Percentiles rank a stretch among this genome's conserved stretches.
phyloP scores from a whole-genome alignment of 2,888 invertebrate genomes.

The Phlogophora meticulosa region DNA sequence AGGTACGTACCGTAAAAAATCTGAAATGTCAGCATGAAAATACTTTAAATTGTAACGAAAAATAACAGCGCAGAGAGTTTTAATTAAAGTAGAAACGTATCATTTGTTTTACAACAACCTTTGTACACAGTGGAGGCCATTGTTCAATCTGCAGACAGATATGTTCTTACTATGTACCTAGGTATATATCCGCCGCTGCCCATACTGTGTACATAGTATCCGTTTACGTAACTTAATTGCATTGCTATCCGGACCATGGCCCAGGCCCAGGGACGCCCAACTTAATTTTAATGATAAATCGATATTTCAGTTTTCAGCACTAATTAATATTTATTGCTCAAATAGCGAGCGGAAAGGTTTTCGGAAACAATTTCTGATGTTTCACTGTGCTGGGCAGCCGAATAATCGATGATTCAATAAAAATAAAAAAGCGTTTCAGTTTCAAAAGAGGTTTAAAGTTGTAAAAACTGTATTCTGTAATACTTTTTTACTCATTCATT shows the following conservation, averaged over 20 bases:
- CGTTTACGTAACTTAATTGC: constrained; percentile 38
- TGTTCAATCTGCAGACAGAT: constrained; percentile 33
- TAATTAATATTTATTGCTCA: constrained; percentile 10
- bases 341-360: background rate
- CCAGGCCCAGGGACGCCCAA: background rate
- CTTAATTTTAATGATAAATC: constrained; percentile 24
- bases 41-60: constrained; percentile 13
- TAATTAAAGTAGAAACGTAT: constrained; percentile 19
- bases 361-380: background rate
- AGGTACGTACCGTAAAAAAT: background rate
- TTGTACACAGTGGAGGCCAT: constrained; percentile 13
- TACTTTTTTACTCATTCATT: background rate
- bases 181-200: background rate
- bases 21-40: constrained; percentile 13
- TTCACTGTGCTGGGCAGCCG: background rate
- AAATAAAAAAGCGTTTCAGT: background rate
- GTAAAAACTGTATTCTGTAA: background rate
- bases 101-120: constrained; percentile 14
- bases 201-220: constrained; percentile 10
- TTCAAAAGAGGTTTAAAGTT: background rate
- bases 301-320: constrained; percentile 25
- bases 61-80: constrained; percentile 23
- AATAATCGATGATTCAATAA: background rate
- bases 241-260: constrained; percentile 16
- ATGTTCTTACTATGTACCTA: constrained; percentile 15